Evolutionary conservation across 2,113 vertebrate genomes (phyloP), one percentile per base, ranked within the genome.

Genomic region (Mastomys natalensis): DNA sequence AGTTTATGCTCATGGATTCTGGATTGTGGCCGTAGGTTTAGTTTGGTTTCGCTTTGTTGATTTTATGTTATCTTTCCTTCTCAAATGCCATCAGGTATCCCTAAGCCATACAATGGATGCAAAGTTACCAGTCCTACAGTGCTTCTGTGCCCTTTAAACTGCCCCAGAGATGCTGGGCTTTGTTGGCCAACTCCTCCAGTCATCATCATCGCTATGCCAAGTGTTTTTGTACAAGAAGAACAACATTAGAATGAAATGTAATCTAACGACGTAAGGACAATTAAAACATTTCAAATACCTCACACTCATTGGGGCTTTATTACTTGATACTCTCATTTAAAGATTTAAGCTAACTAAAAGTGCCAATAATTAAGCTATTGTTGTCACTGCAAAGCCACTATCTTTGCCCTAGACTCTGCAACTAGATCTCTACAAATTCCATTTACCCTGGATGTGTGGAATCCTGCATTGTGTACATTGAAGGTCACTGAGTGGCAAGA

Each of bases 241-340:
- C 3, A 95, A 43, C 4, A 55, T 6, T 62, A 81, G 68, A 85
- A 77, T 66, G 34, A 82, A 91, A 86, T n/a, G 12, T 12, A 80
- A 64, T 60, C 34, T 84, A 60, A 89, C 1, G 62, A 40, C 17
- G 60, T 16, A 31, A 58, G 48, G 21, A 72, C 2, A 91, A 86
- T 66, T 40, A 45, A 93, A 96, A 7, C 70, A 31, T 74, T 90
- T 60, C 0, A 70, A 96, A 53, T 66, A 43, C 40, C 88, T 93
- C 70, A 31, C 5, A 0, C 77, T 92, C 68, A 3, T n/a, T 87
- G 37, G 19, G 78, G 26, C 95, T 43, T 84, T 60, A 89, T 92
- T 73, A 5, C 10, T 89, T 73, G 12, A 43, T 64, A 84, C 91
- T 89, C 16, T 72, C 45, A 58, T 68, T 89, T 87, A 73, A 91